Base-by-base conservation (phyloP, 2,113 vertebrate species). In the Channa argus region DNA sequence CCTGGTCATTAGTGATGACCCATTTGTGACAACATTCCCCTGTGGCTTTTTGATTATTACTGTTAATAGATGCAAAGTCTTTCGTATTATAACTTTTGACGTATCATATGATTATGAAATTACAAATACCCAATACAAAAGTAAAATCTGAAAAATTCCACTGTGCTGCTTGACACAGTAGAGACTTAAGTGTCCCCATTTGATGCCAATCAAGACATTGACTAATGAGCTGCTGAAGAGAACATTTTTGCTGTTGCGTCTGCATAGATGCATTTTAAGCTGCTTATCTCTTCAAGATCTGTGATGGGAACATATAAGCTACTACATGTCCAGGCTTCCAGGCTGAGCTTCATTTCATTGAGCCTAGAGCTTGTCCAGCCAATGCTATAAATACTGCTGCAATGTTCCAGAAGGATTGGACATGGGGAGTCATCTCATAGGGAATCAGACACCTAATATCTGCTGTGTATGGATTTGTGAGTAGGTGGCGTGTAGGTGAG, bases 341-440 rank as follows among this genome's bases (percentile, higher is more conserved):
- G 71, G 74, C 38, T 14, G 69, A 85, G 65, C 58, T 82, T 71
- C 74, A 82, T 85, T 88, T 89, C 84, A 79, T 43, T 74, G 39
- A 77, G 85, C 89, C 89, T 83, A 45, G 3, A 85, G 88, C 86
- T 64, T 79, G 77, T 88, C 79, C 79, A 88, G 81, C 88, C 81
- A 64, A 58, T 70, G 86, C 92, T 93, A 93, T 88, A 92, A 93
- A 92, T 93, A 93, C 79, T 67, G 64, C 62, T 74, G 88, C 72
- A 79, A 87, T 88, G 91, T 71, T 77, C 82, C 80, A 86, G 80
- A 71, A 90, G 91, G 85, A 90, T 86, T 83, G 86, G 81, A 84
- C 79, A 76, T 87, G 83, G 73, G 77, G 88, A 90, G 86, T 90
- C 77, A 83, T 88, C 84, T 90, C 86, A 88, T 83, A 90, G 84